Base-by-base conservation (phyloP, 2,113 vertebrate genomes). In the Sula dactylatra region DNA sequence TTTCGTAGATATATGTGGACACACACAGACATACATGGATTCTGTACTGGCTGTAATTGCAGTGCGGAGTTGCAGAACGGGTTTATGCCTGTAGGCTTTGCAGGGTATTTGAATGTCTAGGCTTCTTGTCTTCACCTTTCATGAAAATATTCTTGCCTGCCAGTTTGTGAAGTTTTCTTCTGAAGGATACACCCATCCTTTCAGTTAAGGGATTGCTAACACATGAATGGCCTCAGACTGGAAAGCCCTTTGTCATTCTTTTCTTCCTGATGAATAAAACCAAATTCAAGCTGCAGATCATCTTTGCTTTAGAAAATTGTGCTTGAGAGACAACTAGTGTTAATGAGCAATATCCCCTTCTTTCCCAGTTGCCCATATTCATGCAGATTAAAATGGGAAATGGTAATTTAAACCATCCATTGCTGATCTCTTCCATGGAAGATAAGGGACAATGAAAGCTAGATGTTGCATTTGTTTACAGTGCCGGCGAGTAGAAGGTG, bases 111-210 rank as follows among this genome's bases (percentile, higher is more conserved):
- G 96, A 94, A 94, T 97, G 89, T 96, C 96, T 97, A 52, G 42
- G 87, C 96, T 94, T 98, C 96, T 97, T 96, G 81, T 96, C 97
- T 98, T 98, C 97, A 97, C 50, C 91, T 94, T 94, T 95, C 95
- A 96, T 94, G 95, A 97, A 98, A 97, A 96, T 96, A 90, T 72
- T 82, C 93, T 64, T 96, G 83, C 95, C 88, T 96, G 92, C 85
- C 84, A 70, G 86, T 92, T 91, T 93, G 77, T 92, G 86, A 97
- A 97, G 96, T 93, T 86, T 86, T 74, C 62, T 73, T 86, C 73
- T 96, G 93, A 96, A 95, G 96, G 47, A 61, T 76, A 93, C 79
- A 83, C 96, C 83, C 84, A 62, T 73, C 25, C 25, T 55, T 91
- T 84, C 79, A 69, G 78, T 74, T 70, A 56, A 93, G 36, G 34